Percentiles rank a stretch among this genome's conserved stretches.
Conservation (phyloP, 2,797 vertebrate genomes). For the Coranthus polyacanthus region DNA sequence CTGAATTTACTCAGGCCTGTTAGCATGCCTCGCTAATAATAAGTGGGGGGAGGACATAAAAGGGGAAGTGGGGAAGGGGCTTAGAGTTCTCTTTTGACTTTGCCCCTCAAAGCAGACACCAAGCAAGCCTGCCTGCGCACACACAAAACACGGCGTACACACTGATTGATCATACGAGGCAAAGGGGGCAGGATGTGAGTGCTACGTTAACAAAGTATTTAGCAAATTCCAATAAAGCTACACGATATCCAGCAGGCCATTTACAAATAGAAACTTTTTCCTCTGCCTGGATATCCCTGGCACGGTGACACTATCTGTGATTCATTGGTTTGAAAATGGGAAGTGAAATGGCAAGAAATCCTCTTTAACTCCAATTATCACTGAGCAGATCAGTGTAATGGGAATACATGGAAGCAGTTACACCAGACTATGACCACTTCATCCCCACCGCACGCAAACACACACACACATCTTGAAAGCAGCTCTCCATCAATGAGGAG, state of each 20-base stretch:
- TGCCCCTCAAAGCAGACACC: slow-evolving; percentile 60
- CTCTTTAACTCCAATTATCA: slow-evolving; percentile 70
- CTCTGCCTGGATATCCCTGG: slow-evolving; percentile 3
- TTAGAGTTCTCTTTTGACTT: slow-evolving; percentile 79
- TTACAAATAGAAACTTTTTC: slow-evolving; percentile 16
- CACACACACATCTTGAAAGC: slow-evolving; percentile 65
- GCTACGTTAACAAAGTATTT: slow-evolving; percentile 38
- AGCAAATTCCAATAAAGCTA: slow-evolving; percentile 44
- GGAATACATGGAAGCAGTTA: slow-evolving; percentile 69
- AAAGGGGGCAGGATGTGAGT: slow-evolving; percentile 13
- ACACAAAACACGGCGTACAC: slow-evolving; percentile 17
- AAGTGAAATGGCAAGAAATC: slow-evolving; percentile 72
- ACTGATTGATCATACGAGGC: slow-evolving; percentile 8
- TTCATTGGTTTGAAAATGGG: slow-evolving; percentile 58
- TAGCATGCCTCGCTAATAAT: slow-evolving; percentile 83
- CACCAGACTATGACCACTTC: slow-evolving; percentile 33
- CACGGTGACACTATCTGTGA: slow-evolving; percentile 39
- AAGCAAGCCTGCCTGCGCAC: slow-evolving; percentile 23
- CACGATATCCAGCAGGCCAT: slow-evolving; percentile 26
- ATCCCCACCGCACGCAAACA: slow-evolving; percentile 33
- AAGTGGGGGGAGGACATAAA: slow-evolving; percentile 63
- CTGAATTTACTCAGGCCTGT: slow-evolving; percentile 80
- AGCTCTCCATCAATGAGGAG: slow-evolving; percentile 59
- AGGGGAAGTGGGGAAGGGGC: slow-evolving; percentile 56
- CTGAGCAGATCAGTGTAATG: slow-evolving; percentile 61